Percentiles rank a stretch among this genome's conserved stretches.
These are phyloP conservation scores for Tinamus major DNA, from an alignment of 2,797 vertebrate species.

Conservation along the genomic window DNA sequence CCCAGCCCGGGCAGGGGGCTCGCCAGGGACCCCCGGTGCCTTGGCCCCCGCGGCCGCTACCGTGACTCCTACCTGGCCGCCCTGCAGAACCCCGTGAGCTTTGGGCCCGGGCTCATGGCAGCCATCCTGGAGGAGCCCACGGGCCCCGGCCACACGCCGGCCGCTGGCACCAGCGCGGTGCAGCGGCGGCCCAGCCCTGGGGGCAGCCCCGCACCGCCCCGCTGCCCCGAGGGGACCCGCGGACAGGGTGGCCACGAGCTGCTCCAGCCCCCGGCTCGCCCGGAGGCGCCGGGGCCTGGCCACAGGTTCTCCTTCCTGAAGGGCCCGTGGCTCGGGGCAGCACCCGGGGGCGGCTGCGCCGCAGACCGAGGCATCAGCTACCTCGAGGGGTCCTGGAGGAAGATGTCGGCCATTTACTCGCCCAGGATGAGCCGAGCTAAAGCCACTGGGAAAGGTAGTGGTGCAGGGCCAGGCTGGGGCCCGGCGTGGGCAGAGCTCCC, in stretches of 20 bases:
- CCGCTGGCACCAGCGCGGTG: not conserved
- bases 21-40: conserved; percentile 67
- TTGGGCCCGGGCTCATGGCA: conserved; percentile 74
- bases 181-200: not conserved
- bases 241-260: not conserved
- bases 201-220: not conserved
- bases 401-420: conserved; percentile 58
- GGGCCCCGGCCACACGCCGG: not conserved
- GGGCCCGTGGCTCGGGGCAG: not conserved
- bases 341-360: not conserved
- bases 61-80: conserved; percentile 84
- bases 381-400: conserved; percentile 66
- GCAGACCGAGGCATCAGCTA: conserved; percentile 29
- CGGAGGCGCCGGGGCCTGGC: not conserved
- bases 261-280: not conserved
- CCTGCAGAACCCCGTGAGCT: conserved; percentile 79
- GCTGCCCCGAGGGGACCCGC: not conserved
- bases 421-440: conserved; percentile 64
- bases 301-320: conserved; percentile 77
- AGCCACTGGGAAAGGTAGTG: conserved; percentile 73
- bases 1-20: conserved; percentile 81
- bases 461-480: not conserved
- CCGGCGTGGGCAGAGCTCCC: too few relatives aligned
- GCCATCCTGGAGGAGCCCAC: conserved; percentile 81
- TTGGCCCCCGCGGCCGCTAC: conserved; percentile 80